Evolutionary conservation across 2,113 vertebrate genomes (phyloP), one percentile per base, ranked within the genome.

Genomic region (Notarius lentiginosus): DNA sequence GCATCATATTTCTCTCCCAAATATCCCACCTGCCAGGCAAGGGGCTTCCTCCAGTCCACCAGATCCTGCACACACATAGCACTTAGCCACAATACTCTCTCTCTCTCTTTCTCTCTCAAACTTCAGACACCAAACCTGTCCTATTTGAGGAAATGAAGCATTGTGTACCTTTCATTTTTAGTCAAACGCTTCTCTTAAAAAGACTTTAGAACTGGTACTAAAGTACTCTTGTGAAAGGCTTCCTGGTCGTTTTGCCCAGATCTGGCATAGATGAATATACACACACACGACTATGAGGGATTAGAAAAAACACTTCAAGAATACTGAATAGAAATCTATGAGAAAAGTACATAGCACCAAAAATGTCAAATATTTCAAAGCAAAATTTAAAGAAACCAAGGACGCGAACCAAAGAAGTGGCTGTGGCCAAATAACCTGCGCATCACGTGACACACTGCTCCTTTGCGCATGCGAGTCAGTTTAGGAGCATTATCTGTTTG

Each of bases 1-100:
- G 97, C 96, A 0, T 98, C 96, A 0, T 99, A 99, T 83, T 97
- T 98, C 92, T 99, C 98, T 27, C 96, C 94, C 12, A 99, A 91
- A 92, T 97, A 90, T 73, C 98, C 98, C 60, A 99, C 98, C 92
- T 99, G 98, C 98, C 98, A 99, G 3, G 98, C 95, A 82, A 99
- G 91, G 2, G 98, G 98, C 91, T 98, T 98, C 86, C 72, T 85
- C 98, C 98, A 99, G 93, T 99, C 97, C 7, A 99, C 98, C 90
- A 99, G 92, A 88, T 99, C 98, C 98, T 99, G 92, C 17, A 68
- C 10, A 84, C 30, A 84, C 0, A 84, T 61, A 76, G 24, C 24
- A n/a, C 9, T 75, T 49, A 75, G 41, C 9, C 20, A 75, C 30
- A 72, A 49, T 18, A 73, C 34, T 47, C 70, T 10, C 7, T 22